Percentiles rank a stretch among this genome's conserved stretches.
Conservation (phyloP, 1,140 invertebrate species). For the Eupristina koningsbergeri region DNA sequence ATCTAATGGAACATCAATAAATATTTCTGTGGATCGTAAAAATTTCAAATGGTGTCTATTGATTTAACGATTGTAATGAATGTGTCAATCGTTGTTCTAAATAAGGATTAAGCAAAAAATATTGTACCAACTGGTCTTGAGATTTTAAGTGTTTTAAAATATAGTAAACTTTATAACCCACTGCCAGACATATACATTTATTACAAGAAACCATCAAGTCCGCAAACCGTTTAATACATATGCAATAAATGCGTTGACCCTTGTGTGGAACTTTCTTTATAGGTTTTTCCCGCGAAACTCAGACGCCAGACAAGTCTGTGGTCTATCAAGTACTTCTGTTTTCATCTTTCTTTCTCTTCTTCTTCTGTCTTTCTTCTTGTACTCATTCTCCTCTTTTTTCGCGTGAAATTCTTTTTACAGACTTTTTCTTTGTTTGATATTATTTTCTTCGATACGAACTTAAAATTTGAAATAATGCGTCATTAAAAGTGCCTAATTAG, state of each 20-base stretch:
- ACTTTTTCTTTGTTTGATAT: conserved; percentile 11
- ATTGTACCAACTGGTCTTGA: conserved; percentile 16
- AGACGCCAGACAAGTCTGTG: conserved; percentile 38
- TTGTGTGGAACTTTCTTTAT: conserved; percentile 33
- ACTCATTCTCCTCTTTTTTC: conserved; percentile 3
- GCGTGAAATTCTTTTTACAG: conserved; percentile 20
- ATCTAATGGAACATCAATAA: not conserved
- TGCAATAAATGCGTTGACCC: conserved; percentile 34
- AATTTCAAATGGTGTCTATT: not conserved
- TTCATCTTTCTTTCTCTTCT: not conserved
- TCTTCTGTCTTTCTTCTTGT: not conserved
- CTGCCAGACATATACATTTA: not conserved
- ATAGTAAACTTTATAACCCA: conserved; percentile 16
- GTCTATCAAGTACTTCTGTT: conserved; percentile 32
- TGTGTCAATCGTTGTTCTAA: not conserved
- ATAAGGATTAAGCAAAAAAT: conserved; percentile 3
- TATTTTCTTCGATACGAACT: not conserved
- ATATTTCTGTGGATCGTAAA: conserved; percentile 20
- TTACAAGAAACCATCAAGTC: conserved; percentile 14
- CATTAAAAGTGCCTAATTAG: not conserved
- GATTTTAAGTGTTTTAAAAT: conserved; percentile 29
- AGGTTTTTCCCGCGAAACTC: conserved; percentile 30
- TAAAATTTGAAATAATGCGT: not conserved
- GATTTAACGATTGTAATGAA: not conserved
- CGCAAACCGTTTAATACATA: conserved; percentile 40